phyloP scores from a whole-genome alignment of 23 tunicate species.

The Ascidia mentula region DNA sequence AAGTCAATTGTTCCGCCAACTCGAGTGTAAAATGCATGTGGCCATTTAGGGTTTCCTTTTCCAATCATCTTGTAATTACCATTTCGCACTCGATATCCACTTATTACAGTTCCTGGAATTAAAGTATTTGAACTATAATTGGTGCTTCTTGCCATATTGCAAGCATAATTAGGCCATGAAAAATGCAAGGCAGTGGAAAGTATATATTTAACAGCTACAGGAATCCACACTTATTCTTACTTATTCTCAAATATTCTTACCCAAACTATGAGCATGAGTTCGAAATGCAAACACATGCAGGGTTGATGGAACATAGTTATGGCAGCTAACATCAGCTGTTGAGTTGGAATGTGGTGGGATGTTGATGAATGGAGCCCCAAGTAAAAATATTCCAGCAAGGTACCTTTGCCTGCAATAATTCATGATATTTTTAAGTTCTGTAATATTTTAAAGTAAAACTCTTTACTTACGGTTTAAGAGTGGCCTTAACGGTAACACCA shows the following conservation, averaged over 20 bases:
- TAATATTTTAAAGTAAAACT: not conserved
- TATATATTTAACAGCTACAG: no score
- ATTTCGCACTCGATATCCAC: constrained; percentile 74
- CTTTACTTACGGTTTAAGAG: constrained; percentile 46
- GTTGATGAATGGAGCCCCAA: constrained; percentile 46
- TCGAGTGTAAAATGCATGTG: constrained; percentile 93
- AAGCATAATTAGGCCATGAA: no score
- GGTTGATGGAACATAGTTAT: not conserved
- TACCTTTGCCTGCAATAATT: constrained; percentile 53
- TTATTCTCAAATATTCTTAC: constrained; percentile 21
- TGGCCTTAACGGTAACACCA: constrained; percentile 41
- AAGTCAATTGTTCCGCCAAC: constrained; percentile 81
- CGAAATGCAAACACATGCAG: constrained; percentile 89
- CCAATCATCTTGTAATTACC: constrained; percentile 82
- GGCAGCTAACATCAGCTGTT: constrained; percentile 31
- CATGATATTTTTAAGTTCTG: not conserved
- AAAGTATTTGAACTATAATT: no score
- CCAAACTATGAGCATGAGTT: constrained; percentile 92
- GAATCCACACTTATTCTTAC: no score
- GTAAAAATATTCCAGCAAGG: constrained; percentile 71
- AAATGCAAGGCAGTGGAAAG: no score
- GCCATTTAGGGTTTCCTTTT: constrained; percentile 99
- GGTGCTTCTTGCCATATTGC: no score
- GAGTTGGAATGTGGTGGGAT: constrained; percentile 45
- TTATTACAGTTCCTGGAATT: constrained; percentile 65